Base-by-base conservation (phyloP, 2,797 vertebrate species). In the Falco rusticolus region DNA sequence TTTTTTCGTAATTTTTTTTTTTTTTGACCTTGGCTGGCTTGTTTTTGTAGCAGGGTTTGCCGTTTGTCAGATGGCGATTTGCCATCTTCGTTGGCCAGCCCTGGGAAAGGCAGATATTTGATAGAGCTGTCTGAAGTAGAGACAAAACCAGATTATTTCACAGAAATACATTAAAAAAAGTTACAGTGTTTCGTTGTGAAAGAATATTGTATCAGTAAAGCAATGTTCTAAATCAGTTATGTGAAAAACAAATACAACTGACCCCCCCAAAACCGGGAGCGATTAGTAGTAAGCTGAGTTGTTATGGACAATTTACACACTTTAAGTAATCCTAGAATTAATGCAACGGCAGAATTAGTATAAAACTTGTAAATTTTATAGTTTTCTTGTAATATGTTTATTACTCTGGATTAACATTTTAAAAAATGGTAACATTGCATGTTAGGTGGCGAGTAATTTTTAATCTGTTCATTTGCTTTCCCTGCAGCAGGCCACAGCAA, bases 21-120 rank as follows among this genome's bases (percentile, higher is more conserved):
- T 7, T n/a, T 51, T 28, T 6, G n/a, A 12, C 21, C 10, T 47
- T 50, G 51, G 8, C 16, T 6, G 39, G 70, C 39, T 86, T 57
- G 25, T 63, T 68, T 60, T 21, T 26, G 0, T 28, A 6, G 26
- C 37, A 16, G 33, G 10, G 33, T 37, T 60, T 88, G 53, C 37
- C 13, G 16, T 33, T 59, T 19, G 45, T 19, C 5, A 33, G 45
- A 7, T 5, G 19, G 15, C 2, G 26, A 29, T 22, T 75, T 60
- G 10, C 16, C 22, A 1, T 4, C 53, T 12, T 33, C 6, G 0
- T 5, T 24, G n/a, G 22, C 22, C 3, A 0, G 33, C 68, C n/a
- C 29, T 17, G 19, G 37, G 37, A 9, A 29, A 63, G 34, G 48
- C 18, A 0, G n/a, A 1, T 16, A 2, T 3, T 34, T 5, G 5